A percentile compares a stretch with the other conserved stretches of the same genome.
Evolutionary conservation across 1,140 invertebrate species (phyloP).

Genomic region (Drosophila pachea): DNA sequence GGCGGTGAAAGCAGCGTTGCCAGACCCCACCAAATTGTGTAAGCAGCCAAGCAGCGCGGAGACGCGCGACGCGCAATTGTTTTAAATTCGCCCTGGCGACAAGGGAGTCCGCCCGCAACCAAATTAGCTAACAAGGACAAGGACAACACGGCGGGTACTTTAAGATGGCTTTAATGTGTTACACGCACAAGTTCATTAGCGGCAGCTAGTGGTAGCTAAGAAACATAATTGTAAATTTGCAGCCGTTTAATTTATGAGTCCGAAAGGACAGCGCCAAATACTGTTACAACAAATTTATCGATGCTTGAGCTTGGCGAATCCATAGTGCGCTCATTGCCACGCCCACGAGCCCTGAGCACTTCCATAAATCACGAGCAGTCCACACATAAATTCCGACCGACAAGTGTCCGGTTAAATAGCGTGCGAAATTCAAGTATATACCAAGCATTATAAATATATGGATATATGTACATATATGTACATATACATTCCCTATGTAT

Average conservation of each 20-base stretch:
- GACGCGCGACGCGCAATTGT: slow-evolving; percentile 18
- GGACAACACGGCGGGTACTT: slow-evolving; percentile 5
- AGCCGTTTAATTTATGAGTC: slow-evolving; percentile 43
- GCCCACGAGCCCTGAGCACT: slow-evolving; percentile 12
- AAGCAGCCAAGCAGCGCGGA: slow-evolving; percentile 1
- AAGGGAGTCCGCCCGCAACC: not conserved
- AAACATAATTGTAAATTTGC: slow-evolving; percentile 30
- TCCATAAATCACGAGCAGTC: slow-evolving; percentile 48
- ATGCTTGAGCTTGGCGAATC: slow-evolving; percentile 10
- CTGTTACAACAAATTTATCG: slow-evolving; percentile 65
- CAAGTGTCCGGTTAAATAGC: slow-evolving; percentile 58
- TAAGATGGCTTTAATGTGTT: not conserved
- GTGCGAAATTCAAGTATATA: slow-evolving; percentile 33
- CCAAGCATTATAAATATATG: slow-evolving; percentile 37
- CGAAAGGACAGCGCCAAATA: slow-evolving; percentile 23
- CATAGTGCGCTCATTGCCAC: slow-evolving; percentile 14
- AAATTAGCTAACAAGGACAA: slow-evolving; percentile 32
- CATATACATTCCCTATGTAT: slow-evolving; percentile 7
- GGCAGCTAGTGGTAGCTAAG: slow-evolving; percentile 5
- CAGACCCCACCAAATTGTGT: slow-evolving; percentile 15
- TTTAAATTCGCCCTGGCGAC: slow-evolving; percentile 17
- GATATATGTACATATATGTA: too few species aligned
- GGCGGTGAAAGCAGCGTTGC: slow-evolving; percentile 23
- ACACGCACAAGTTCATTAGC: slow-evolving; percentile 43
- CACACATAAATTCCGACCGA: slow-evolving; percentile 53